Percentiles rank a stretch among this genome's conserved stretches.
Evolutionary conservation across 2,797 vertebrate species (phyloP).

Genomic region (Chromobotia macracanthus): DNA sequence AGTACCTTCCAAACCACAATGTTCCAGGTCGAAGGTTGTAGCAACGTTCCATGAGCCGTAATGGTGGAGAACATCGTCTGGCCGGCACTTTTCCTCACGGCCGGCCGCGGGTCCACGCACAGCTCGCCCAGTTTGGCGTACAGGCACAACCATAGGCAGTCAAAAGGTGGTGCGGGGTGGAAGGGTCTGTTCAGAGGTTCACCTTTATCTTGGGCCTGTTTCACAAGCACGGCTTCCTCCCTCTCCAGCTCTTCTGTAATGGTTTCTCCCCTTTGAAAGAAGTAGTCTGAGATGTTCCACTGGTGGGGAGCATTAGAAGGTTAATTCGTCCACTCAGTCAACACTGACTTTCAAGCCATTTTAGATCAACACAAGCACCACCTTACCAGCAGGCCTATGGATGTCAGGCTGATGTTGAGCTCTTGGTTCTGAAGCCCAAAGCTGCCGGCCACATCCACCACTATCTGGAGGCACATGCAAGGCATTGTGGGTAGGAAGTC

Average conservation of each 20-base stretch:
- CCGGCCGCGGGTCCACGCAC: slow-evolving; percentile 94
- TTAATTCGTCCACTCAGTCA: no score
- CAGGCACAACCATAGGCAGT: slow-evolving; percentile 96
- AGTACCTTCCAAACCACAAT: slow-evolving; percentile 98
- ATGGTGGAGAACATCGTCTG: slow-evolving; percentile 97
- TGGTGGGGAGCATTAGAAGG: slow-evolving; percentile 57
- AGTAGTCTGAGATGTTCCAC: slow-evolving; percentile 99
- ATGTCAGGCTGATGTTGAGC: slow-evolving; percentile 98
- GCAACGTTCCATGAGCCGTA: slow-evolving; percentile 92
- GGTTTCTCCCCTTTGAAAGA: slow-evolving; percentile 95
- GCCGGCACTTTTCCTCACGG: slow-evolving; percentile 94
- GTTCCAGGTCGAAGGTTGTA: slow-evolving; percentile 96
- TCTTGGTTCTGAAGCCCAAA: slow-evolving; percentile 99
- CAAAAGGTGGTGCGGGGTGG: slow-evolving; percentile 94
- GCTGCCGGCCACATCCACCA: slow-evolving; percentile 97
- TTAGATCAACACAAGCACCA: background rate
- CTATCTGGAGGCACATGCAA: slow-evolving; percentile 96
- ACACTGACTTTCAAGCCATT: background rate
- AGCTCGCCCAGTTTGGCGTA: slow-evolving; percentile 95
- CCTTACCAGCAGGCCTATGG: slow-evolving; percentile 94
- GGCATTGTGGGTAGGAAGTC: slow-evolving; percentile 99
- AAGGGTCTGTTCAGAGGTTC: slow-evolving; percentile 90
- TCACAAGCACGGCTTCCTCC: slow-evolving; percentile 88
- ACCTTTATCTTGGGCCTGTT: slow-evolving; percentile 91
- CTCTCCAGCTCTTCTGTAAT: slow-evolving; percentile 92